Evolutionary conservation across 2,888 invertebrate genomes (phyloP).

Genomic region (Andrena dorsata): DNA sequence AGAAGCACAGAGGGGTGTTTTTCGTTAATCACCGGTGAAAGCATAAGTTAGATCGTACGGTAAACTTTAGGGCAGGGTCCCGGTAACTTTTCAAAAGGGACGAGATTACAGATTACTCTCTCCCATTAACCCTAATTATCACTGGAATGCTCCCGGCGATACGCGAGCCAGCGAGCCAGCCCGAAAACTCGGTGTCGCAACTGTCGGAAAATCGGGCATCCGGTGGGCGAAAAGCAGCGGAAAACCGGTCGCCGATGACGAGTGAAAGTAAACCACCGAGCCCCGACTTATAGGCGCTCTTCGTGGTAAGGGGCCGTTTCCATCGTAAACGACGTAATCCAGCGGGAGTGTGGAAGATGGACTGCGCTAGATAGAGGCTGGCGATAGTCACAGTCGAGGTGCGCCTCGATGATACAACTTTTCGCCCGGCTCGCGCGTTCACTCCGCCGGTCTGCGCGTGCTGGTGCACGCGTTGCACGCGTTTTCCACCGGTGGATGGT

Average conservation of each 20-base stretch:
- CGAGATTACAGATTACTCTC: too few relatives aligned
- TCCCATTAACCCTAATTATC: too few relatives aligned
- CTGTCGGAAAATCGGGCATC: conserved; percentile 65
- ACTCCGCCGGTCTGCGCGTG: conserved; percentile 25
- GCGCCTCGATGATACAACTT: conserved; percentile 82
- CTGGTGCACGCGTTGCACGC: conserved; percentile 50
- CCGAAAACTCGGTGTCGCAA: conserved; percentile 59
- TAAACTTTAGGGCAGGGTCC: too few relatives aligned
- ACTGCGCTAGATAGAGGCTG: conserved; percentile 77
- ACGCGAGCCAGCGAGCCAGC: neutral
- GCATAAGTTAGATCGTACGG: too few relatives aligned
- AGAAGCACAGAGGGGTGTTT: conserved; percentile 1
- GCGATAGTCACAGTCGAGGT: conserved; percentile 82
- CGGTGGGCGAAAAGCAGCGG: conserved; percentile 63
- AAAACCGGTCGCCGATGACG: conserved; percentile 81
- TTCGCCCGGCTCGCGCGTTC: conserved; percentile 61
- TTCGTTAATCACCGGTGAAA: neutral
- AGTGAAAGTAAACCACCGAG: conserved; percentile 79
- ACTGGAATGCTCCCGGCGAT: too few relatives aligned
- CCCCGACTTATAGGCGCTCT: conserved; percentile 70
- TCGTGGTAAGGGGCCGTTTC: conserved; percentile 78
- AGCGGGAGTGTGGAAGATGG: conserved; percentile 74
- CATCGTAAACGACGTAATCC: conserved; percentile 73
- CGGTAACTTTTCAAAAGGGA: too few relatives aligned
- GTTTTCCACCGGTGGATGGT: conserved; percentile 58